Evolutionary conservation across 2,113 vertebrate species (phyloP).

Genomic region (Gambusia affinis): DNA sequence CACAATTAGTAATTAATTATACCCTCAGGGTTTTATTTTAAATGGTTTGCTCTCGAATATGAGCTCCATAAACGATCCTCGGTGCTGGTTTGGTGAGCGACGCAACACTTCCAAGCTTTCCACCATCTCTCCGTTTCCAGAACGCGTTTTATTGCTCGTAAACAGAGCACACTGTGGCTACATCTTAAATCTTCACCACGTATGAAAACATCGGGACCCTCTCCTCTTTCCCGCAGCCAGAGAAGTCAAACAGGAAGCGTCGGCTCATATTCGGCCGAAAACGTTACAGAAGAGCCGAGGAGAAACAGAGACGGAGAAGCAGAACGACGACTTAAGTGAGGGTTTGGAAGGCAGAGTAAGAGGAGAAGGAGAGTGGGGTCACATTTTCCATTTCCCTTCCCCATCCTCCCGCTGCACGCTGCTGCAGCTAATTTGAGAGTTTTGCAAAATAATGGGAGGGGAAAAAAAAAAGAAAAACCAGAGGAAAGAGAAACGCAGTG

Average conservation of each 20-base stretch:
- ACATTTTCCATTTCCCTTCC: constrained; percentile 64
- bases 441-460: constrained; percentile 21
- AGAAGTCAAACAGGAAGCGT: constrained; percentile 72
- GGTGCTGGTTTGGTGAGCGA: background rate
- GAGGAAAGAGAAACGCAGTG: constrained; percentile 17
- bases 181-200: background rate
- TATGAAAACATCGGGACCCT: constrained; percentile 53
- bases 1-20: constrained; percentile 67
- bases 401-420: constrained; percentile 45
- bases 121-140: too few relatives aligned
- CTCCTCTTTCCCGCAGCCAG: constrained; percentile 66
- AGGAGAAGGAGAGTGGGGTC: constrained; percentile 52
- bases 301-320: constrained; percentile 9
- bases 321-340: constrained; percentile 29
- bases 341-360: constrained; percentile 30
- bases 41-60: constrained; percentile 28
- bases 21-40: constrained; percentile 38
- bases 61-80: constrained; percentile 4
- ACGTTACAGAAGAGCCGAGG: constrained; percentile 47
- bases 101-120: too few relatives aligned
- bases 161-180: too few relatives aligned
- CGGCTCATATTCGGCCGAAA: constrained; percentile 57
- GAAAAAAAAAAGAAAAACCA: background rate
- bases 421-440: constrained; percentile 37
- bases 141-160: too few relatives aligned